phyloP scores from a whole-genome alignment of 2,888 invertebrate species.

The Clitarchus hookeri region DNA sequence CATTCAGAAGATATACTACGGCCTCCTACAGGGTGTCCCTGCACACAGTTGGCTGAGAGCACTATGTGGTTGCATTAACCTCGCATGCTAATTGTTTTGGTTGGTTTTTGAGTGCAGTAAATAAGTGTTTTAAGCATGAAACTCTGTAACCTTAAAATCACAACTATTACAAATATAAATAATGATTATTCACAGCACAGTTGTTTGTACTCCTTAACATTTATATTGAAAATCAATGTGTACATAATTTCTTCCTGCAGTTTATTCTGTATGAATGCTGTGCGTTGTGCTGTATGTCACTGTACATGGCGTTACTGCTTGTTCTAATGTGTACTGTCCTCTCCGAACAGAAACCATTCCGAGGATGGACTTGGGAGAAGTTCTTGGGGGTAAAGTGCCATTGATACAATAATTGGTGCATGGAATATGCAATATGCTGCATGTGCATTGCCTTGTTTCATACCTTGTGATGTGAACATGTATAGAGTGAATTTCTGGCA shows the following conservation, averaged over 20 bases:
- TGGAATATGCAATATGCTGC: neutral
- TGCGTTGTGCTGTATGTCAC: neutral
- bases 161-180: neutral
- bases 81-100: neutral
- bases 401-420: neutral
- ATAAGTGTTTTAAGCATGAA: neutral
- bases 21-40: neutral
- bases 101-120: neutral
- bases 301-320: constrained; percentile 20
- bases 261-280: neutral
- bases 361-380: constrained; percentile 59
- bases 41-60: neutral
- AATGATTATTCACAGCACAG: neutral
- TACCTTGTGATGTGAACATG: neutral
- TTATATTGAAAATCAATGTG: neutral
- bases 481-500: neutral
- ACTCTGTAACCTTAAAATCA: neutral
- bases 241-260: neutral
- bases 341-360: constrained; percentile 57
- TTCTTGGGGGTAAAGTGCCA: constrained; percentile 58
- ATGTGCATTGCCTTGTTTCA: neutral
- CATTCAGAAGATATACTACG: too few species aligned
- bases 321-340: constrained; percentile 29
- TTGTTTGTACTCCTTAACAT: neutral
- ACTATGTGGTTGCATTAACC: neutral